Conservation (phyloP, 2,797 vertebrate species). For the Anabas testudineus region DNA sequence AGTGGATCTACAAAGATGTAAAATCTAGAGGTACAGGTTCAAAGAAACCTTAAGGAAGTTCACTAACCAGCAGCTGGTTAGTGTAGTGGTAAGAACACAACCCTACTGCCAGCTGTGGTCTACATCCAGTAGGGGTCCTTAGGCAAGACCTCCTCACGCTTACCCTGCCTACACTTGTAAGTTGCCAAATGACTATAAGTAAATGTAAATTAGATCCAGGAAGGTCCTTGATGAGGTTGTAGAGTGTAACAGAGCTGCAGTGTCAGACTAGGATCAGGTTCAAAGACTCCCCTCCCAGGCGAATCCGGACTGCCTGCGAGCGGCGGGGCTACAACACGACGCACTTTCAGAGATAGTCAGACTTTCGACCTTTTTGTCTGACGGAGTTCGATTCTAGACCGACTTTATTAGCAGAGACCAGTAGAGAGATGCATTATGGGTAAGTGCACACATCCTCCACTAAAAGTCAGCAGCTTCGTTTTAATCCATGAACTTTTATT, state of each 20-base stretch:
- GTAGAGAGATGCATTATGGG: conserved; percentile 17
- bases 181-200: no score
- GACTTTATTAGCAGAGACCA: not conserved
- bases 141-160: no score
- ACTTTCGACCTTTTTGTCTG: not conserved
- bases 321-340: conserved; percentile 10
- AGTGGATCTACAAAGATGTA: no score
- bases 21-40: no score
- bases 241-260: not conserved
- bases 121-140: no score
- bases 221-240: no score
- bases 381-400: conserved; percentile 11
- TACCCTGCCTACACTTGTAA: no score
- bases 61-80: no score
- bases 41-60: no score
- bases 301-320: not conserved
- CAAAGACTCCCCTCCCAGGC: not conserved
- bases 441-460: conserved; percentile 5
- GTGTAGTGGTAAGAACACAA: no score
- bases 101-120: no score
- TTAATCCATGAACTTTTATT: not conserved
- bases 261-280: not conserved
- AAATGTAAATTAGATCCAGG: no score
- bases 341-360: not conserved
- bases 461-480: not conserved